Evolutionary conservation across 2,113 vertebrate genomes (phyloP).

Genomic region (Platysteira castanea): DNA sequence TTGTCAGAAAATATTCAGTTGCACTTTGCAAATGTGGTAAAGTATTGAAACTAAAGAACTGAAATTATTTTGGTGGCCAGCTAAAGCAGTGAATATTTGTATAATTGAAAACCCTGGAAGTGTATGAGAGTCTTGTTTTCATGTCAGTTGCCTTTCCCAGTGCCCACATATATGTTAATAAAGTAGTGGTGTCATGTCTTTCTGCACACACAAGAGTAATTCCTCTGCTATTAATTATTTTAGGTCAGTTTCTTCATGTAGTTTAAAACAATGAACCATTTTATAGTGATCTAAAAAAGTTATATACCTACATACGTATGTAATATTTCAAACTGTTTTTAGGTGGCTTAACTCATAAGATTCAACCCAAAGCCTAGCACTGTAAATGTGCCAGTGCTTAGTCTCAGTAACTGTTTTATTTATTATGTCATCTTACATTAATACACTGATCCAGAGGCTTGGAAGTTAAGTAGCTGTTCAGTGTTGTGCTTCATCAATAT

Average conservation of each 20-base stretch:
- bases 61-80: background rate
- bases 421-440: background rate
- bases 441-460: background rate
- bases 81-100: background rate
- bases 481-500: background rate
- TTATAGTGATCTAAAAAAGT: background rate
- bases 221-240: background rate
- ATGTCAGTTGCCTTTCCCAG: background rate
- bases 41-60: background rate
- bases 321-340: background rate
- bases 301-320: rapidly evolving
- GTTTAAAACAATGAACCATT: background rate
- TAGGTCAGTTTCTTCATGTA: background rate
- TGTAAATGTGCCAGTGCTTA: background rate
- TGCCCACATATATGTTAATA: background rate
- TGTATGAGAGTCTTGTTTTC: background rate
- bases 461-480: background rate
- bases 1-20: background rate
- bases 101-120: background rate
- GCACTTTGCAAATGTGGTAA: background rate
- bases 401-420: background rate
- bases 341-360: background rate
- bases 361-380: background rate
- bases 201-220: background rate
- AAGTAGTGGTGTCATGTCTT: background rate